Base-by-base conservation (phyloP, 2,113 vertebrate genomes). In the Gambusia affinis region DNA sequence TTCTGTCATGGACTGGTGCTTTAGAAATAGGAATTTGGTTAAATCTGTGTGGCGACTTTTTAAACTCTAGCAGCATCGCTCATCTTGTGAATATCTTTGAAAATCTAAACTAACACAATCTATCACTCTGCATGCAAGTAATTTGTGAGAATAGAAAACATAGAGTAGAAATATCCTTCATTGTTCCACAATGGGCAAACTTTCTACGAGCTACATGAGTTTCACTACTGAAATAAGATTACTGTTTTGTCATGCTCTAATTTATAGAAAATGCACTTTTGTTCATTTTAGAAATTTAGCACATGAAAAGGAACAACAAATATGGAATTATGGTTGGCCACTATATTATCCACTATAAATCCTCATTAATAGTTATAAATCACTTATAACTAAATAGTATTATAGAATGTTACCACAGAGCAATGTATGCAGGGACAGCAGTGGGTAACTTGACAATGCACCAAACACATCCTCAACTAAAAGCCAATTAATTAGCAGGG, bases 401-500 rank as follows among this genome's bases (percentile, higher is more conserved):
- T 67, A 67, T 42, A 44, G 44, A 44, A 14, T 67, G 84, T 77
- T 88, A 88, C 87, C 89, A 90, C 76, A 92, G 76, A 64, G 60
- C 35, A 51, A 54, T 64, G 65, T 8, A 30, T 28, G 10, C 62
- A 42, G 2, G 31, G 30, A 63, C 44, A 67, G 78, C 85, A 75
- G 57, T 79, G 76, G 85, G 87, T 88, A 89, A 89, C 89, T 90
- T 93, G 93, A 93, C 92, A 92, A 94, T 90, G 92, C 86, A 89
- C 90, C 90, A 92, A 93, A 92, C 91, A 94, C 86, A 92, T 88
- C 86, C 87, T 76, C 90, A 70, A 93, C 91, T 92, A 95, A 94
- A 93, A 93, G 93, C 93, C 93, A 94, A 94, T 95, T 94, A 95
- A 95, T 95, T 95, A 94, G 92, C 90, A 85, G 78, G 83, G 84